These are phyloP conservation scores for Nebria brevicollis DNA, from an alignment of 2,888 invertebrate genomes.

Conservation along the genomic window DNA sequence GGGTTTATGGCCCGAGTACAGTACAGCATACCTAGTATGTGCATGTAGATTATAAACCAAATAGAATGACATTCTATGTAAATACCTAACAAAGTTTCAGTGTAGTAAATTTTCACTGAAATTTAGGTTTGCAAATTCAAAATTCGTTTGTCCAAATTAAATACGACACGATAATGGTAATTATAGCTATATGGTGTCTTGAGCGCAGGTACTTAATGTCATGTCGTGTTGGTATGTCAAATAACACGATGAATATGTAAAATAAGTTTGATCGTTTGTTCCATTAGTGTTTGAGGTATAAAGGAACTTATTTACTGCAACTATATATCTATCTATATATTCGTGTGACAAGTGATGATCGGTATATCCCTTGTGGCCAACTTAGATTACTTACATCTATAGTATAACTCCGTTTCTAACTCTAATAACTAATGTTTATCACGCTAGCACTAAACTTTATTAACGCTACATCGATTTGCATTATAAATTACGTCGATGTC, in stretches of 20 bases:
- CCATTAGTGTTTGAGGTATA: not conserved
- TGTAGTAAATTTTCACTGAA: not conserved
- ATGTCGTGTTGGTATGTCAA: not conserved
- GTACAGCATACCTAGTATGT: too few species aligned
- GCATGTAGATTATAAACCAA: too few species aligned
- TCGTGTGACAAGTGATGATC: not conserved
- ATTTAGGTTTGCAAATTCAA: not conserved
- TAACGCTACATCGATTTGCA: not conserved
- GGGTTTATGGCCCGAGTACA: too few species aligned
- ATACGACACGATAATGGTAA: not conserved
- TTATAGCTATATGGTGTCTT: not conserved
- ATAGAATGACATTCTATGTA: not conserved
- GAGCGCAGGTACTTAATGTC: not conserved
- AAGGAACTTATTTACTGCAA: too few species aligned
- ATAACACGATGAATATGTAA: not conserved
- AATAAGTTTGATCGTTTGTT: not conserved
- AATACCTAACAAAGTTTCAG: not conserved
- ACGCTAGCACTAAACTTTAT: not conserved
- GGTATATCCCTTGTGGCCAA: not conserved
- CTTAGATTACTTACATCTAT: constrained; percentile 1
- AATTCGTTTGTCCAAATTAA: not conserved
- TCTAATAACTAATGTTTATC: not conserved
- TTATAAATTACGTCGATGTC: not conserved
- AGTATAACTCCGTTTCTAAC: not conserved
- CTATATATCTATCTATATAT: not conserved